Conservation (phyloP, 64 coral and sea anemone genomes). For the Cladopsammia gracilis region DNA sequence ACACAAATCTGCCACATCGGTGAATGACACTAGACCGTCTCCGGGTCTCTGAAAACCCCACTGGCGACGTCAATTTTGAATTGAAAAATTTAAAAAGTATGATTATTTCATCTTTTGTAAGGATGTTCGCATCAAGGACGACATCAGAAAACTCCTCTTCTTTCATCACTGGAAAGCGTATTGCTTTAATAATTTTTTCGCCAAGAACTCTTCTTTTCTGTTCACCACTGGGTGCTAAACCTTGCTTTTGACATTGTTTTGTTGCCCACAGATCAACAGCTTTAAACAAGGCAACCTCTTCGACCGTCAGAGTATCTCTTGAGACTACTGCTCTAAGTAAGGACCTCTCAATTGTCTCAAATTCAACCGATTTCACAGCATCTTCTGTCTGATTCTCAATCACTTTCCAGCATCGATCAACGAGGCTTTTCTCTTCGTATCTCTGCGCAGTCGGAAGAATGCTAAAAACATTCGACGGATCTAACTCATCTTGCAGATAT, state of each 20-base stretch:
- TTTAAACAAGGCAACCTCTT: neutral
- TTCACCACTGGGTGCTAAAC: neutral
- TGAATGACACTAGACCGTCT: neutral
- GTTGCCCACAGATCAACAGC: neutral
- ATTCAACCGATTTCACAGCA: neutral
- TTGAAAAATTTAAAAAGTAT: neutral
- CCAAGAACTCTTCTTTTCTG: neutral
- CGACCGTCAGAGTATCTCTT: neutral
- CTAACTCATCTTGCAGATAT: neutral
- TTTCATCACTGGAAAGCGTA: conserved; percentile 1
- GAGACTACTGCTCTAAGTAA: neutral
- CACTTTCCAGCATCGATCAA: conserved; percentile 10
- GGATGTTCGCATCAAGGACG: neutral
- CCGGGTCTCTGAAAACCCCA: neutral
- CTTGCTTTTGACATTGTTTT: neutral
- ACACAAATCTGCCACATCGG: neutral
- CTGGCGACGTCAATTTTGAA: neutral
- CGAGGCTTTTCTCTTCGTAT: neutral
- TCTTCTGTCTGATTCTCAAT: neutral
- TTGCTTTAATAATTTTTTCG: neutral
- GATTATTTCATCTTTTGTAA: neutral
- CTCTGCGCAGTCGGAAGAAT: neutral
- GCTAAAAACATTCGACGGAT: neutral
- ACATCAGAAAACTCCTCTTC: neutral
- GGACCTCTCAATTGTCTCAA: neutral